Percentiles rank a stretch among this genome's conserved stretches.
These are phyloP conservation scores for Aspidoscelis tigris DNA, from an alignment of 2,113 vertebrate species.

Conservation along the genomic window DNA sequence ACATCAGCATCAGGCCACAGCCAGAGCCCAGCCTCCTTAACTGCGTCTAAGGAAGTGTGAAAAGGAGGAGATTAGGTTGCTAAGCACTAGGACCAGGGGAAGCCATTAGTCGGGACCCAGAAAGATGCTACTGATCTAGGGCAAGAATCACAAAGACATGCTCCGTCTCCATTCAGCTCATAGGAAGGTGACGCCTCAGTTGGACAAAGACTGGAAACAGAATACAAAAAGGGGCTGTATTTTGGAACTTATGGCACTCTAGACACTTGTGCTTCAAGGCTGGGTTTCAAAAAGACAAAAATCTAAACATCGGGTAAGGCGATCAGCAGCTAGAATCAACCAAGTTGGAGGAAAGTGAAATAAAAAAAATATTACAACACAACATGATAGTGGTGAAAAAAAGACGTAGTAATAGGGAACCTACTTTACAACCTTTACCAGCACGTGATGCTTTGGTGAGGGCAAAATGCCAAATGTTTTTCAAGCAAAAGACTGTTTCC, in stretches of 20 bases:
- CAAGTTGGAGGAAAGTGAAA: no score
- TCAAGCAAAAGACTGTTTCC: not conserved
- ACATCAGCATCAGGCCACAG: constrained; percentile 69
- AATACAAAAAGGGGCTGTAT: not conserved
- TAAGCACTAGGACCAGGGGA: not conserved
- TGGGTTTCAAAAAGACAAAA: not conserved
- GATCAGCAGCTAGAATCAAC: not conserved
- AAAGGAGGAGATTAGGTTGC: rapidly evolving
- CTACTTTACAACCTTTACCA: not conserved
- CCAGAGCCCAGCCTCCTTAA: constrained; percentile 51
- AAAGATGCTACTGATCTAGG: not conserved
- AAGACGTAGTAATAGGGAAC: not conserved
- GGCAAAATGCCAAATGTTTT: constrained; percentile 4
- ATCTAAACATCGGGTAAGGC: not conserved
- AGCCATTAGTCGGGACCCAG: not conserved
- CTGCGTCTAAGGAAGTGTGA: constrained; percentile 16
- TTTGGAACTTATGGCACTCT: not conserved
- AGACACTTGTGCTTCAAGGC: rapidly evolving
- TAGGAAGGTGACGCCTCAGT: not conserved
- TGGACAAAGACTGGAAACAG: not conserved
- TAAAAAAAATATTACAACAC: not conserved
- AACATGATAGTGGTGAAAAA: not conserved
- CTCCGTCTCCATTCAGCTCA: not conserved
- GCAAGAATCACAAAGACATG: not conserved
- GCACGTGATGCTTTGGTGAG: not conserved